A percentile compares a stretch with the other conserved stretches of the same genome.
phyloP scores from a whole-genome alignment of 35 echinoderm and acorn worm genomes.

The Anneissia japonica region DNA sequence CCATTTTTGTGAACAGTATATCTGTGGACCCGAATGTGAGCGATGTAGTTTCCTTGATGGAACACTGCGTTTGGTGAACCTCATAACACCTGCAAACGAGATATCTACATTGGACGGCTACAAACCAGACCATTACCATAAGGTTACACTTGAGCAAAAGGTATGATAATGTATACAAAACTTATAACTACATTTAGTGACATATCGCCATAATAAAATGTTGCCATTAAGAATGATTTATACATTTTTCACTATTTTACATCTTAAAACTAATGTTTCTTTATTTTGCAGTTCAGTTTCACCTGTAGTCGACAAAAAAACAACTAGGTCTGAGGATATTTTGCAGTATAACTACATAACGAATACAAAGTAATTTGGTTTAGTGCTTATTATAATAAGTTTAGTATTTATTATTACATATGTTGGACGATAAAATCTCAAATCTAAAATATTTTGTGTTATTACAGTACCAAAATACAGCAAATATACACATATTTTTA shows the following conservation, averaged over 20 bases:
- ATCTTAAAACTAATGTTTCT: background rate
- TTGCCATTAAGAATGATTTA: too few relatives aligned
- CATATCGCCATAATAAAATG: too few relatives aligned
- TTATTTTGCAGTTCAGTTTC: background rate
- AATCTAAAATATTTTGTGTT: too few relatives aligned
- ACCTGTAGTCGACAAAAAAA: background rate
- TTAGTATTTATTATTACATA: too few relatives aligned
- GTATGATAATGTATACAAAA: background rate
- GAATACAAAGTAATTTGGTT: too few relatives aligned
- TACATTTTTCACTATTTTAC: background rate
- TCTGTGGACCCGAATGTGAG: background rate
- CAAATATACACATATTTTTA: too few relatives aligned
- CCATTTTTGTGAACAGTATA: background rate
- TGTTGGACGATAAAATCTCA: too few relatives aligned
- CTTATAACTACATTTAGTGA: background rate
- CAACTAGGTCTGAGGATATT: too few relatives aligned
- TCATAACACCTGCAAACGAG: background rate
- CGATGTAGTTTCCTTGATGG: background rate
- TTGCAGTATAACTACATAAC: too few relatives aligned
- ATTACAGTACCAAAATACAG: too few relatives aligned
- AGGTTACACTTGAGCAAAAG: background rate
- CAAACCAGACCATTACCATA: background rate
- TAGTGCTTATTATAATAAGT: too few relatives aligned
- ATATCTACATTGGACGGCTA: background rate
- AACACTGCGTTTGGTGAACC: background rate